Base-by-base conservation (phyloP, 2,113 vertebrate species). In the Anguilla rostrata region DNA sequence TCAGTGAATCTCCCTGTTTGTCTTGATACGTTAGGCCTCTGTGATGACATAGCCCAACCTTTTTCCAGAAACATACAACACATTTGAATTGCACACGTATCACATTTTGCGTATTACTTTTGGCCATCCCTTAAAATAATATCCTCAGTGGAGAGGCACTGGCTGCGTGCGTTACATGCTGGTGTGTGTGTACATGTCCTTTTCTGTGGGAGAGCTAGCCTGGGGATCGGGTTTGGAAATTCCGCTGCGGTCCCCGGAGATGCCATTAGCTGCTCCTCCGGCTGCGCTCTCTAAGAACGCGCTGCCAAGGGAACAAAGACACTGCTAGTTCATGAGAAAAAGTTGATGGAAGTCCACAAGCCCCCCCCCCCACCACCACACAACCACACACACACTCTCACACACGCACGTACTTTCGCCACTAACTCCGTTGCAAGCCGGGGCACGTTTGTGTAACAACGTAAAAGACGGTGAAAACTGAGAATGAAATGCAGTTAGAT, bases 241-340 rank as follows among this genome's bases (percentile, higher is more conserved):
- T 87, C 87, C 87, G 40, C 83, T 66, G 75, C 53, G 46, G 83
- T 87, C 87, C 83, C 87, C 46, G 41, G 87, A 84, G 87, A 84
- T 71, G 39, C 71, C 78, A 78, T 84, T 87, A 87, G 82, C 84
- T 82, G 83, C 53, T 84, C 87, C 60, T 57, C 49, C 63, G 83
- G 86, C 82, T 46, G 78, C 49, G 56, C 46, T 60, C 75, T 87
- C 83, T 71, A 81, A 49, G 83, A 87, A 85, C 78, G 80, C 80
- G 71, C 43, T 85, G 83, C 78, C 57, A 56, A 75, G 41, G 83
- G 81, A 84, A 87, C 86, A 87, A 84, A 87, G 82, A 78, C 81
- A 66, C 40, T 66, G 63, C 81, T 66, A 16, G 57, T 83, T 29
- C 71, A 46, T 80, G 53, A 84, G 81, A 87, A 87, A 84, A 56